Evolutionary conservation across 2,888 invertebrate species (phyloP).

Genomic region (Rhamnusium bicolor): DNA sequence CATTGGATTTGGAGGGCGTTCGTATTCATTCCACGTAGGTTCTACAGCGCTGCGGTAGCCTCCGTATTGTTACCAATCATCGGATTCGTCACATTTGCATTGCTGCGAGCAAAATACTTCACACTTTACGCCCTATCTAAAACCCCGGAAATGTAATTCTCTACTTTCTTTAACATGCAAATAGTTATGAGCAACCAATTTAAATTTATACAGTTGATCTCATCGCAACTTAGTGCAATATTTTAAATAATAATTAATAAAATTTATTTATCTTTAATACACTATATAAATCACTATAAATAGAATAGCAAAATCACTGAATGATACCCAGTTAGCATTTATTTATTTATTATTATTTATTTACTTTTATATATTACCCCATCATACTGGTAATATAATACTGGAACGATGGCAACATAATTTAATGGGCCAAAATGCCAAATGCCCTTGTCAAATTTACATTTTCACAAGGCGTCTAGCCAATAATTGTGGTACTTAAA

Average conservation of each 20-base stretch:
- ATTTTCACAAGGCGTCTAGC: no score
- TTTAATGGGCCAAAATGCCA: no score
- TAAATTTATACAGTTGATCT: neutral
- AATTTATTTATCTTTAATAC: no score
- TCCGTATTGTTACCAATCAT: slow-evolving; percentile 57
- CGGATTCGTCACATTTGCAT: slow-evolving; percentile 55
- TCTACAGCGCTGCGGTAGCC: slow-evolving; percentile 50
- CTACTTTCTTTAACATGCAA: slow-evolving; percentile 39
- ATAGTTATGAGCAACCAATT: slow-evolving; percentile 20
- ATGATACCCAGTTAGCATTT: no score
- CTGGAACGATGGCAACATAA: no score
- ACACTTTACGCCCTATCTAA: slow-evolving; percentile 42
- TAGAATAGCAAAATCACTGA: no score
- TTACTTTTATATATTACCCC: no score
- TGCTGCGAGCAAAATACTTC: slow-evolving; percentile 42
- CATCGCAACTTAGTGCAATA: neutral
- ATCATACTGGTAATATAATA: no score
- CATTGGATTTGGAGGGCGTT: neutral
- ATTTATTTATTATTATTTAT: no score
- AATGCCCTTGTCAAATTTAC: no score
- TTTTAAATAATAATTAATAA: neutral
- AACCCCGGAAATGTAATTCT: slow-evolving; percentile 33
- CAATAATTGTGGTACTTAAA: no score
- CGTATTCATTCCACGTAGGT: slow-evolving; percentile 50
- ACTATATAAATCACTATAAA: no score